phyloP scores from a whole-genome alignment of 2,113 vertebrate genomes.

The Tyto alba region DNA sequence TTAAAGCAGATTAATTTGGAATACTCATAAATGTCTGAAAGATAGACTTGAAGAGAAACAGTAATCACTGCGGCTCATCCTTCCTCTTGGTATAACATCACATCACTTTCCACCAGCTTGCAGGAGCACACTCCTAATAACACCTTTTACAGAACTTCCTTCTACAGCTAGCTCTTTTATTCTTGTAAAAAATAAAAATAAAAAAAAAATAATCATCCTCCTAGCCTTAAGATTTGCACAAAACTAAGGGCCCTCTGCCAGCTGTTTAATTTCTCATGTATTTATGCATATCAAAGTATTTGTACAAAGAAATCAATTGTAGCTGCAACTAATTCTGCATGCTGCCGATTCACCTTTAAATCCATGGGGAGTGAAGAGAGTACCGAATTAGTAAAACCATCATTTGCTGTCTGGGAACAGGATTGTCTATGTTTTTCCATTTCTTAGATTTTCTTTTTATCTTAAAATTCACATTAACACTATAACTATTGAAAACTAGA shows the following conservation, averaged over 20 bases:
- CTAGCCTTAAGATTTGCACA: background rate
- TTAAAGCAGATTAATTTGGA: background rate
- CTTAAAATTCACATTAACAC: background rate
- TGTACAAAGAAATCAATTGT: background rate
- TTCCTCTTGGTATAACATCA: background rate
- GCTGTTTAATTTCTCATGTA: constrained; percentile 2
- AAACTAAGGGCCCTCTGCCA: background rate
- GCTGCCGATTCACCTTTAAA: background rate
- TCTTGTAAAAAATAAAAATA: background rate
- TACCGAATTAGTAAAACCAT: background rate
- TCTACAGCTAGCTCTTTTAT: background rate
- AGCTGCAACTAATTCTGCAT: background rate
- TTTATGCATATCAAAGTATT: background rate
- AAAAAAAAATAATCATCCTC: background rate
- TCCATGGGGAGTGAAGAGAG: background rate
- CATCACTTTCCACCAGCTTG: background rate
- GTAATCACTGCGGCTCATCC: background rate
- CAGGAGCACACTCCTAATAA: background rate
- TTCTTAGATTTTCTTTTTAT: background rate
- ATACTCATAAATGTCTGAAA: background rate
- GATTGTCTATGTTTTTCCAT: background rate
- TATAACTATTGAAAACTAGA: background rate
- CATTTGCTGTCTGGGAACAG: background rate
- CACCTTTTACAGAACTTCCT: background rate
- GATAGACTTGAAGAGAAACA: background rate